phyloP scores from a whole-genome alignment of 2,113 vertebrate species.

The Otocyon megalotis region DNA sequence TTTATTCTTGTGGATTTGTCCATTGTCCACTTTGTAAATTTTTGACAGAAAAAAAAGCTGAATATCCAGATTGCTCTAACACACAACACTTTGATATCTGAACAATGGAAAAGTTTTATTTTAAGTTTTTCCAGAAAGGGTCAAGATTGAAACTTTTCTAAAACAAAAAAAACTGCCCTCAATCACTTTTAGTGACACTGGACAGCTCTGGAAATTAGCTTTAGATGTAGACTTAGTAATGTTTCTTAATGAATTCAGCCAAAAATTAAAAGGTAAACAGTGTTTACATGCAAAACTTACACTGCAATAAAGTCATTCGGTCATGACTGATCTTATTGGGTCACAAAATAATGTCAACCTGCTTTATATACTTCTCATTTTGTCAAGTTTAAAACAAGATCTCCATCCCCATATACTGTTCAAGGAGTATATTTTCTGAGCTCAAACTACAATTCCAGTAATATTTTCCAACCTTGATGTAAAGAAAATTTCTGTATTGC shows the following conservation, averaged over 20 bases:
- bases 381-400: not conserved
- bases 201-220: not conserved
- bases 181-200: not conserved
- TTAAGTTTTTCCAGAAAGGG: not conserved
- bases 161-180: not conserved
- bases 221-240: not conserved
- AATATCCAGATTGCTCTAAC: not conserved
- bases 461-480: not conserved
- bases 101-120: not conserved
- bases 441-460: not conserved
- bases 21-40: not conserved
- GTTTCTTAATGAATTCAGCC: conserved; percentile 9
- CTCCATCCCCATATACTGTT: not conserved
- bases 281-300: not conserved
- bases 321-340: not conserved
- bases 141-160: not conserved
- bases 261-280: not conserved
- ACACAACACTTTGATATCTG: not conserved
- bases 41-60: not conserved
- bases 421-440: not conserved
- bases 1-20: not conserved
- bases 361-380: not conserved
- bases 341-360: not conserved
- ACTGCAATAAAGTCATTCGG: not conserved
- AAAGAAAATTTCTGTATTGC: not conserved